phyloP scores from a whole-genome alignment of 1,140 invertebrate genomes.

The Drosophila kohkoa region DNA sequence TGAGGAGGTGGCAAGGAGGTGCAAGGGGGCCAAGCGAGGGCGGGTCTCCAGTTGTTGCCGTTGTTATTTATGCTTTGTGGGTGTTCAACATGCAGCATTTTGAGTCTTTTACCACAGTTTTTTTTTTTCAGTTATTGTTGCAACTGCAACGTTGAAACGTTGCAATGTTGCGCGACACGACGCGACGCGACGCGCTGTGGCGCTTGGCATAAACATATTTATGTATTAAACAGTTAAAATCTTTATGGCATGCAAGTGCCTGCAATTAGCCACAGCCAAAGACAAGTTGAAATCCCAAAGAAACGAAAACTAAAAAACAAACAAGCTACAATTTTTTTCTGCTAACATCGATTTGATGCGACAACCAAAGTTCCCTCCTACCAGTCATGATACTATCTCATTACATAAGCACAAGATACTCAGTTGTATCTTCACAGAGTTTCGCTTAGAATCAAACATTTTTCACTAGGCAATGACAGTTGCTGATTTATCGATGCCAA shows the following conservation, averaged over 20 bases:
- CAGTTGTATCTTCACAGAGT: neutral
- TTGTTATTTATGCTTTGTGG: conserved; percentile 81
- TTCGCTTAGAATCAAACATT: conserved; percentile 52
- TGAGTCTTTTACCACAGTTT: conserved; percentile 77
- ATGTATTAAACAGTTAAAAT: conserved; percentile 50
- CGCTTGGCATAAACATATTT: conserved; percentile 63
- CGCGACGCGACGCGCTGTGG: conserved; percentile 5
- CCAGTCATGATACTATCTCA: neutral
- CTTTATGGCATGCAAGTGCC: conserved; percentile 58
- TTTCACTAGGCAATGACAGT: conserved; percentile 50
- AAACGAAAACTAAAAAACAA: neutral
- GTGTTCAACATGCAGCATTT: conserved; percentile 81
- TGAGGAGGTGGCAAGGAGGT: neutral
- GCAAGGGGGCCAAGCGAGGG: conserved; percentile 11
- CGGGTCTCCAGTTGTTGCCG: conserved; percentile 57
- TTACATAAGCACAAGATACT: neutral
- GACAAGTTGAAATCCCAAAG: neutral
- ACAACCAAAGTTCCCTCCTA: neutral
- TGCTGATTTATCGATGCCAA: conserved; percentile 32
- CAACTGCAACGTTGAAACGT: neutral
- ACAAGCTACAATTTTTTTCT: conserved; percentile 11
- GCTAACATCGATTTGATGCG: conserved; percentile 29
- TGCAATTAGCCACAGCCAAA: conserved; percentile 60
- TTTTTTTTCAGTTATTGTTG: conserved; percentile 29
- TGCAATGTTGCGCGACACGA: conserved; percentile 12